Percentiles rank a stretch among this genome's conserved stretches.
Evolutionary conservation across 1,140 invertebrate species (phyloP).

Genomic region (Drosophila littoralis): DNA sequence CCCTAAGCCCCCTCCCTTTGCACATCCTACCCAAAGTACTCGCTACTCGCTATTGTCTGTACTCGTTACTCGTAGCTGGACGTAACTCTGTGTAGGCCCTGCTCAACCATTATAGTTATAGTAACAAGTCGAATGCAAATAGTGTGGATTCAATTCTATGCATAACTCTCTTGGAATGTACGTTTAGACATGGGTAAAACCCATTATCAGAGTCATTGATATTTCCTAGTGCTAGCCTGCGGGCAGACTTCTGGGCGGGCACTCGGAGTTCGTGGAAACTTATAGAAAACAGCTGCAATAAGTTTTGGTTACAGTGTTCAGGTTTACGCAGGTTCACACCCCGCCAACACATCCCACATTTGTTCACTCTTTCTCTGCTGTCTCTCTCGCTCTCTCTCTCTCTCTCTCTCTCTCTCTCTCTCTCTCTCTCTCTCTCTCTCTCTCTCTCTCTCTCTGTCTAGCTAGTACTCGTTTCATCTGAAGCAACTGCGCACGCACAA

Average conservation of each 20-base stretch:
- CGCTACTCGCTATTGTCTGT: constrained; percentile 27
- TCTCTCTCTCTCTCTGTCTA: constrained; percentile 1
- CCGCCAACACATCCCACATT: constrained; percentile 3
- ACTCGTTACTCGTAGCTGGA: neutral
- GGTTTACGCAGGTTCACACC: constrained; percentile 29
- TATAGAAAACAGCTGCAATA: constrained; percentile 40
- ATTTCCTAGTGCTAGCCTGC: no score
- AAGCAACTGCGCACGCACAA: constrained; percentile 45
- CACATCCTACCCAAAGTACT: neutral
- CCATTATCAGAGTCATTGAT: neutral
- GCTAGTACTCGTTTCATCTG: constrained; percentile 1
- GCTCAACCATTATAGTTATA: neutral
- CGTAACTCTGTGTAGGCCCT: neutral
- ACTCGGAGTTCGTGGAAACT: neutral
- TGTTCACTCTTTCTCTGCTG: constrained; percentile 11
- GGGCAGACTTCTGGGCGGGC: neutral
- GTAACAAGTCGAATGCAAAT: no score
- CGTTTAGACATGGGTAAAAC: neutral
- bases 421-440: neutral
- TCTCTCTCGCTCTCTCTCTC: neutral
- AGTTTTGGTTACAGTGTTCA: constrained; percentile 3
- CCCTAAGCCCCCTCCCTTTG: neutral
- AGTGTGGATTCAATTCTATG: no score
- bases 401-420: neutral
- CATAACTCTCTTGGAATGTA: no score